phyloP scores from a whole-genome alignment of 2,797 vertebrate species.

The Lacerta viridis region DNA sequence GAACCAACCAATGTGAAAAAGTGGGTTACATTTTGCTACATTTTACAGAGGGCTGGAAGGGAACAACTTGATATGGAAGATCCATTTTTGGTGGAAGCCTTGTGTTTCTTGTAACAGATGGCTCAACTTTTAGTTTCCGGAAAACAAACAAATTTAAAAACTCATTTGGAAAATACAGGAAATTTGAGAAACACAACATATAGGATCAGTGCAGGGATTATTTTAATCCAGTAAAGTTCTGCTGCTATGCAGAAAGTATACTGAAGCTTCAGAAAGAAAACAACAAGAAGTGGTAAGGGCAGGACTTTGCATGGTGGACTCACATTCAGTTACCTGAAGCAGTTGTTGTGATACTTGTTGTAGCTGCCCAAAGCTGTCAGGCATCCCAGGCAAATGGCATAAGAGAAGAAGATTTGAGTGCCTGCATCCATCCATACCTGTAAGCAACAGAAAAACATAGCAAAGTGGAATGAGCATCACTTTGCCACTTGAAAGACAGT shows the following conservation, averaged over 20 bases:
- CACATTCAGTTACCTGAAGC: constrained; percentile 87
- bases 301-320: constrained; percentile 39
- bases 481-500: not conserved
- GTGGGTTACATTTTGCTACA: not conserved
- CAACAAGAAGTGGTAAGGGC: not conserved
- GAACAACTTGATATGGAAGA: not conserved
- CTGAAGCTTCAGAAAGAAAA: not conserved
- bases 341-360: constrained; percentile 95
- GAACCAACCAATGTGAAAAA: not conserved
- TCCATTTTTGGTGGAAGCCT: not conserved
- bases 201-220: not conserved
- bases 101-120: not conserved
- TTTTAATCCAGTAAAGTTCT: constrained; percentile 5
- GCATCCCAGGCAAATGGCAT: constrained; percentile 93
- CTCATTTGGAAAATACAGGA: constrained; percentile 10
- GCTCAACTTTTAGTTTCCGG: not conserved
- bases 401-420: constrained; percentile 97
- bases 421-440: constrained; percentile 99
- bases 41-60: not conserved
- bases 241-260: not conserved
- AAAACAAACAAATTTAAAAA: not conserved
- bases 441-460: constrained; percentile 66
- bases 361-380: constrained; percentile 94
- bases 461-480: constrained; percentile 11
- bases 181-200: not conserved